These are phyloP conservation scores for Lithophane leautieri DNA, from an alignment of 2,888 invertebrate genomes.

Conservation along the genomic window DNA sequence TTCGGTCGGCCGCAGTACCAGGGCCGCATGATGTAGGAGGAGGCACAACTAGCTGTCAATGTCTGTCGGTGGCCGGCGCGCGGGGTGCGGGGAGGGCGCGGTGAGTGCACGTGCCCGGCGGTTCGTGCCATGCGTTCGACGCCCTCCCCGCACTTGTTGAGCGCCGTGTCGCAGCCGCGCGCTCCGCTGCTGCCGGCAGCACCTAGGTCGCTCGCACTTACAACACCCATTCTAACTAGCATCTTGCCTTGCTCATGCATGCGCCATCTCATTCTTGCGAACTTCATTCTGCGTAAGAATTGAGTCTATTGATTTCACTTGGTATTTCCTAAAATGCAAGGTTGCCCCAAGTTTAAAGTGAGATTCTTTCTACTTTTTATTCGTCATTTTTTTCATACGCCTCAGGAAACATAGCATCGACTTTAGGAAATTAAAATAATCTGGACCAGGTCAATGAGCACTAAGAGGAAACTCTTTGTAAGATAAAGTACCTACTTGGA, in stretches of 20 bases:
- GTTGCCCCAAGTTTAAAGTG: slow-evolving; percentile 9
- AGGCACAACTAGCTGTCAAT: slow-evolving; percentile 76
- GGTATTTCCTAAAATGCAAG: slow-evolving; percentile 45
- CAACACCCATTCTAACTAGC: slow-evolving; percentile 64
- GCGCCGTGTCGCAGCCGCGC: slow-evolving; percentile 72
- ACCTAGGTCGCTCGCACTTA: slow-evolving; percentile 73
- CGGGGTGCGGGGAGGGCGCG: slow-evolving; percentile 67
- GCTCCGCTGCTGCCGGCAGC: slow-evolving; percentile 66
- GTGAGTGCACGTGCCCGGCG: slow-evolving; percentile 86
- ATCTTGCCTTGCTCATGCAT: slow-evolving; percentile 68
- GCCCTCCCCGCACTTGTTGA: slow-evolving; percentile 87
- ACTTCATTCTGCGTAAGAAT: slow-evolving; percentile 65
- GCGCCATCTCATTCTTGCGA: slow-evolving; percentile 73
- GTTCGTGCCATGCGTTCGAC: slow-evolving; percentile 85
- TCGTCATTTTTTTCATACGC: neutral
- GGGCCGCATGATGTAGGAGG: slow-evolving; percentile 77
- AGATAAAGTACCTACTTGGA: neutral
- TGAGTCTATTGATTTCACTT: slow-evolving; percentile 72
- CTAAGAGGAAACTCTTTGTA: slow-evolving; percentile 2
- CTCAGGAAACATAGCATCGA: neutral
- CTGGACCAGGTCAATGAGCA: neutral
- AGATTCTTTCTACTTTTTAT: neutral
- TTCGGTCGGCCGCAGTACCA: slow-evolving; percentile 83
- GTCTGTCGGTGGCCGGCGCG: slow-evolving; percentile 70
- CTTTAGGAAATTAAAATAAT: neutral